Percentiles rank a stretch among this genome's conserved stretches.
These are phyloP conservation scores for Procambarus clarkii DNA, from an alignment of 1,140 invertebrate genomes.

Conservation along the genomic window DNA sequence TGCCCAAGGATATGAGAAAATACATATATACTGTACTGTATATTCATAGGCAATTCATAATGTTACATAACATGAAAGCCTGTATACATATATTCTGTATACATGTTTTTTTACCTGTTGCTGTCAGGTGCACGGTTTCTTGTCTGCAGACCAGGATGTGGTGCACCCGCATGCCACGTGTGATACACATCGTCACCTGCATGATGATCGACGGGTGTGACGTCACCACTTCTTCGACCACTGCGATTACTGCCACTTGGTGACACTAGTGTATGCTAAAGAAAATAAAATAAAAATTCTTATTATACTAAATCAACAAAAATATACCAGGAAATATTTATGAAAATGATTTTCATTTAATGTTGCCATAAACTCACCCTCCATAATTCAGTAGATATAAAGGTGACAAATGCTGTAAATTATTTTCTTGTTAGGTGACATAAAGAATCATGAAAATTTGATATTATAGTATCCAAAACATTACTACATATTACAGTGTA, in stretches of 20 bases:
- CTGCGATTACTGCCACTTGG: slow-evolving; percentile 50
- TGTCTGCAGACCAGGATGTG: slow-evolving; percentile 37
- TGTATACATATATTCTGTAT: too few relatives aligned
- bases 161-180: slow-evolving; percentile 62
- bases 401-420: background rate
- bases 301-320: background rate
- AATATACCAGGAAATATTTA: too few relatives aligned
- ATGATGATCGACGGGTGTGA: slow-evolving; percentile 39
- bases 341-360: background rate
- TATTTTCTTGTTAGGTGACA: too few relatives aligned
- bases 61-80: too few relatives aligned
- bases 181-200: slow-evolving; percentile 56
- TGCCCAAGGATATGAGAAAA: too few relatives aligned
- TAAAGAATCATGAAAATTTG: too few relatives aligned
- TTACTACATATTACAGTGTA: too few relatives aligned
- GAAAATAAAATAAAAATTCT: background rate
- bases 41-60: too few relatives aligned
- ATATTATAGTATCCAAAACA: too few relatives aligned
- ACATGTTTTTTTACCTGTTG: slow-evolving; percentile 17
- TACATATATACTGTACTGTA: too few relatives aligned
- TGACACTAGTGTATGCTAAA: slow-evolving; percentile 67
- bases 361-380: background rate
- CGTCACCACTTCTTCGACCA: slow-evolving; percentile 52
- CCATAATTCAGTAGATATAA: background rate
- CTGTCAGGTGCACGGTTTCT: slow-evolving; percentile 33